phyloP scores from a whole-genome alignment of 2,888 invertebrate species.

The Cephus pygmeus region DNA sequence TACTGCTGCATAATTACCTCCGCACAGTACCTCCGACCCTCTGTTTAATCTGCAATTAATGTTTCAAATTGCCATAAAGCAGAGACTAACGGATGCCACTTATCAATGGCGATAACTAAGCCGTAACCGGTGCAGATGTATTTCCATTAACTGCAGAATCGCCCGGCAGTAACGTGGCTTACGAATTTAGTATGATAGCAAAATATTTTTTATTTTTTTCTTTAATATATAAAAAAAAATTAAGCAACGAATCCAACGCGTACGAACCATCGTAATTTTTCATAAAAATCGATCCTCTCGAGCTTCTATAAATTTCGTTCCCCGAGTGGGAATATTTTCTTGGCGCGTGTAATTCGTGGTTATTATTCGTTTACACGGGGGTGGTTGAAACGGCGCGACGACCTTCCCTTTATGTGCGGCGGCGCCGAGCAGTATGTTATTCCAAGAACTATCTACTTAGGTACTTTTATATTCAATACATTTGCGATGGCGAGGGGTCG shows the following conservation, averaged over 20 bases:
- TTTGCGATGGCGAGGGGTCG: slow-evolving; percentile 46
- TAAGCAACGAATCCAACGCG: neutral
- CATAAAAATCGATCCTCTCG: neutral
- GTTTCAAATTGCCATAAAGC: slow-evolving; percentile 62
- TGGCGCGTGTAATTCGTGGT: slow-evolving; percentile 51
- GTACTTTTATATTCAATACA: slow-evolving; percentile 65
- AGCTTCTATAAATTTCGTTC: neutral
- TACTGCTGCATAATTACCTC: slow-evolving; percentile 61
- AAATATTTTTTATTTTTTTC: neutral
- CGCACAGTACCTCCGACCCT: slow-evolving; percentile 40
- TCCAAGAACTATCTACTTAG: slow-evolving; percentile 60
- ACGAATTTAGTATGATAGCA: neutral
- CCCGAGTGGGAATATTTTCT: neutral
- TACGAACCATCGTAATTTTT: neutral
- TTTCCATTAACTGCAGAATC: slow-evolving; percentile 2
- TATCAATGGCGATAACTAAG: slow-evolving; percentile 53
- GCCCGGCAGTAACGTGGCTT: neutral
- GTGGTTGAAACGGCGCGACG: slow-evolving; percentile 13
- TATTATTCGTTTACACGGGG: slow-evolving; percentile 56
- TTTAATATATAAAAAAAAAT: neutral
- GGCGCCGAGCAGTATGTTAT: slow-evolving; percentile 50
- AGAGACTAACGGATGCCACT: slow-evolving; percentile 56
- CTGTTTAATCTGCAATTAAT: slow-evolving; percentile 64
- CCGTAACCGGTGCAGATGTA: slow-evolving; percentile 9
- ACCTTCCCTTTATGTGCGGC: slow-evolving; percentile 10